phyloP scores from a whole-genome alignment of 2,888 invertebrate species.

The Hyposoter dolosus region DNA sequence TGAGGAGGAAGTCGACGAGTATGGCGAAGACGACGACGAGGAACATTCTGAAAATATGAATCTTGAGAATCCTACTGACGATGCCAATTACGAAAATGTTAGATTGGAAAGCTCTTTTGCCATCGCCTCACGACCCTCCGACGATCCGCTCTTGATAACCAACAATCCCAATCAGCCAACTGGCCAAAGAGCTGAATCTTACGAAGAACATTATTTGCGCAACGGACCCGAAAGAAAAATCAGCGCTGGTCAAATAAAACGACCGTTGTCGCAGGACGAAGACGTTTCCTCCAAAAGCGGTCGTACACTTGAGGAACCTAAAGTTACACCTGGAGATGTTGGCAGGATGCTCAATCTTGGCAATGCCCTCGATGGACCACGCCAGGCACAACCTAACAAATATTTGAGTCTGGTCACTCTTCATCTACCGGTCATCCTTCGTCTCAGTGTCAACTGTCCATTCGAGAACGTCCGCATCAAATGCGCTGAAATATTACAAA shows the following conservation, averaged over 20 bases:
- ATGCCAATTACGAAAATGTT: slow-evolving; percentile 59
- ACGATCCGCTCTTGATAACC: background rate
- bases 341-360: slow-evolving; percentile 84
- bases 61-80: slow-evolving; percentile 69
- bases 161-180: background rate
- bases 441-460: slow-evolving; percentile 87
- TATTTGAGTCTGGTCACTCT: slow-evolving; percentile 86
- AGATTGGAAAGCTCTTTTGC: slow-evolving; percentile 15
- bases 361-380: slow-evolving; percentile 82
- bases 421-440: slow-evolving; percentile 87
- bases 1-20: slow-evolving; percentile 66
- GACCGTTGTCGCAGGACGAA: slow-evolving; percentile 82
- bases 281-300: slow-evolving; percentile 82
- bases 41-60: slow-evolving; percentile 72
- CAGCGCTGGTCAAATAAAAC: slow-evolving; percentile 81
- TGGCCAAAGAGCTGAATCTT: slow-evolving; percentile 30
- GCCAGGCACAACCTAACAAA: slow-evolving; percentile 85
- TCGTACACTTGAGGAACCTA: slow-evolving; percentile 82
- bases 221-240: slow-evolving; percentile 80
- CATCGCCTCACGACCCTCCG: background rate
- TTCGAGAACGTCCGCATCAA: slow-evolving; percentile 87
- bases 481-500: slow-evolving; percentile 86
- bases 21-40: slow-evolving; percentile 65
- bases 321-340: slow-evolving; percentile 83
- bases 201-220: slow-evolving; percentile 75